Evolutionary conservation across 64 coral and sea anemone genomes (phyloP), one percentile per base, ranked within the genome.

Genomic region (Dendronephthya gigantea): DNA sequence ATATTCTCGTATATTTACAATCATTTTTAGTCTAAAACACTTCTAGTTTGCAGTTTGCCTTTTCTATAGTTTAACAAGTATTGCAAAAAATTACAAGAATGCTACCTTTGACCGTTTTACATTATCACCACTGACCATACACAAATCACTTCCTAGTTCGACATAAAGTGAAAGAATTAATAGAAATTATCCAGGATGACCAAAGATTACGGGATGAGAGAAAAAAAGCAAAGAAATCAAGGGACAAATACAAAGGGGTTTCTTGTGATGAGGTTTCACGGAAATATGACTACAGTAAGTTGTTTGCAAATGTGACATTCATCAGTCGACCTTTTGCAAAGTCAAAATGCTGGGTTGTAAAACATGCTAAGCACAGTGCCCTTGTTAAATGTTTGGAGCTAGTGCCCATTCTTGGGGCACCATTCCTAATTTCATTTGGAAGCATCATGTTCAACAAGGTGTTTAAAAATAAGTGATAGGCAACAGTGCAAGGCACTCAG

Each of bases 141-240:
- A 33, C 10, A 79, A 28, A 9, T 33, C 9, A 35, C 7, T 62
- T 28, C 37, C 29, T 37, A 98, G 95, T 98, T 90, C 95, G 95
- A 33, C 95, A 98, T 70, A 98, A 98, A 90, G 92, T 93, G 33
- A 98, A 98, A 83, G 95, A 98, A 51, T 59, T 98, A 22, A 84
- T 98, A 41, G 95, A 98, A 55, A 82, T 98, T 7, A 87, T 98
- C 41, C 95, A 98, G 89, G 95, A 98, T 74, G 95, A 98, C 37
- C 92, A 98, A 50, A 89, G 95, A 66, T 84, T 98, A 83, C 83
- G 92, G 45, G 55, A 89, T 33, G 95, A 98, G 31, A 47, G 95
- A 17, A 98, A 98, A 51, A 91, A 87, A 76, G 89, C 95, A 0
- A 98, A 98, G 92, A 98, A 98, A 85, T 93, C 89, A 59, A 37